Evolutionary conservation across 1,140 invertebrate genomes (phyloP), one percentile per base, ranked within the genome.

Genomic region (Zaprionus inermis): DNA sequence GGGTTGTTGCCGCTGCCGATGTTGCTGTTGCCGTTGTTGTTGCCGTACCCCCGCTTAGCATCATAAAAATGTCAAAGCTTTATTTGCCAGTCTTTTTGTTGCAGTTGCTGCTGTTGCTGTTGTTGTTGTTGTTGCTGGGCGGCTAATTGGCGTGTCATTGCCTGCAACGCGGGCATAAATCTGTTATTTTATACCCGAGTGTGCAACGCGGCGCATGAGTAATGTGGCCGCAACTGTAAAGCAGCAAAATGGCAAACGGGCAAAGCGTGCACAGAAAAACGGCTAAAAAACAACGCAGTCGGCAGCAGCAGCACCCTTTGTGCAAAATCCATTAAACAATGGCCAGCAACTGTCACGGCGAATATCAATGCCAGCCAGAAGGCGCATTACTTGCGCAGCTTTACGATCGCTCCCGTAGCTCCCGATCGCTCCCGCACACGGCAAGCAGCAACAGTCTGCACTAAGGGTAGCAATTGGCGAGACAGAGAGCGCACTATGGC

Each of bases 31-130:
- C 22, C 70, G 54, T 67, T 54, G 51, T 41, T 52, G 64, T 36
- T 69, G 64, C 34, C 66, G 76, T 79, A 66, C 55, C 78, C 72
- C 71, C 76, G 82, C 88, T 90, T 90, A 79, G 79, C 89, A 88
- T 90, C 88, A 90, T 90, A 90, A 90, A 90, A 90, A 90, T 88
- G 88, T 90, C 88, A 90, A 91, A 88, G 88, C 83, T 82, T 86
- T 90, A 90, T 90, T 90, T 90, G 86, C 79, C 66, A 70, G 83
- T 56, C 71, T 76, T 72, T 74, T 79, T 66, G 74, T 55, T 55
- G 65, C 34, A 70, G 54, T 59, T 76, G 71, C 30, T 46, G 57
- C 20, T 63, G 60, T 20, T 72, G 56, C 56, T 78, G 66, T 49
- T 41, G 60, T 20, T 76, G 56, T 56, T 78, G 66, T 56, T 51